phyloP scores from a whole-genome alignment of 2,113 vertebrate species.

The Engystomops pustulosus region DNA sequence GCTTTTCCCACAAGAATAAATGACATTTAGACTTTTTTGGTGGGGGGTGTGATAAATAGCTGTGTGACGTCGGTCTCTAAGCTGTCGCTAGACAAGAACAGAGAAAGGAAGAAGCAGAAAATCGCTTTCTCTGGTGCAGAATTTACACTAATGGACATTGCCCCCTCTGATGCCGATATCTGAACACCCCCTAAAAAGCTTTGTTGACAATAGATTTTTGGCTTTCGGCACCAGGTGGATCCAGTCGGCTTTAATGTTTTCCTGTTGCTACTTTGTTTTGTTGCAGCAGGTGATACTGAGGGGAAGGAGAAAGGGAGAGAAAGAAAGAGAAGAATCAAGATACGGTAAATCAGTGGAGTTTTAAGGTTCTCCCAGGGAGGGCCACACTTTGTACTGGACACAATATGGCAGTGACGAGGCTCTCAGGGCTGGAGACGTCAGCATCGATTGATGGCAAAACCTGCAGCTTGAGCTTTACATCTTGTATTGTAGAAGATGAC shows the following conservation, averaged over 20 bases:
- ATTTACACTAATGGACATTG: not conserved
- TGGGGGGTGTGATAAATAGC: conserved; percentile 11
- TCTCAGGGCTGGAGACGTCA: not conserved
- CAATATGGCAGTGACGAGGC: not conserved
- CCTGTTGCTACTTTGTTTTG: not conserved
- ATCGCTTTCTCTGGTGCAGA: not conserved
- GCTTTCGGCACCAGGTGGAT: not conserved
- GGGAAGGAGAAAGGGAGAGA: not conserved
- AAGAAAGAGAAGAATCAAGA: not conserved
- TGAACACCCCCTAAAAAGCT: not conserved
- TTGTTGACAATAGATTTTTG: not conserved
- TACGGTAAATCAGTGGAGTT: not conserved
- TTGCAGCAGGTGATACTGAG: not conserved
- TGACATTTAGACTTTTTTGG: conserved; percentile 47
- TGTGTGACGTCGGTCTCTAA: conserved; percentile 27
- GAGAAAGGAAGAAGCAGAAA: conserved; percentile 22
- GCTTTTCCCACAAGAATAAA: conserved; percentile 18
- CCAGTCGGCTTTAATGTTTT: not conserved
- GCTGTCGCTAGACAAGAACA: conserved; percentile 38
- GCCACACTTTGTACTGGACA: not conserved
- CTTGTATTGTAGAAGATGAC: not conserved
- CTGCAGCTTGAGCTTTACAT: not conserved
- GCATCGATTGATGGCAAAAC: not conserved
- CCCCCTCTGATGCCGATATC: not conserved
- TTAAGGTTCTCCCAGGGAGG: not conserved